These are phyloP conservation scores for Lacerta bilineata DNA, from an alignment of 2,797 vertebrate species.

Conservation along the genomic window DNA sequence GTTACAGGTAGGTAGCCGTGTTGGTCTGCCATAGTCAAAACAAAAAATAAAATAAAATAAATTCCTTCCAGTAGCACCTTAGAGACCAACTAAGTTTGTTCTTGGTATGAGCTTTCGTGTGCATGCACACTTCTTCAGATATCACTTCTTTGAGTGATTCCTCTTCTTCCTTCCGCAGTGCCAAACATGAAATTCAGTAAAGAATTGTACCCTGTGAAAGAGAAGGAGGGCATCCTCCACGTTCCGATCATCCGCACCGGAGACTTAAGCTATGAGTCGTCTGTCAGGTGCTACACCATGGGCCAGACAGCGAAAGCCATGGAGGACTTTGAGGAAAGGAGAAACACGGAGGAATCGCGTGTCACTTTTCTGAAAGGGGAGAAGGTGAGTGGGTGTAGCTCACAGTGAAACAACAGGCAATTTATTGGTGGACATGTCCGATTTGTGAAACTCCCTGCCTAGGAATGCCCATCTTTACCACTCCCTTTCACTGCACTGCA, in stretches of 20 bases:
- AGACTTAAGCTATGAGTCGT: slow-evolving; percentile 93
- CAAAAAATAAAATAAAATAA: too few species aligned
- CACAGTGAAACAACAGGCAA: neutral
- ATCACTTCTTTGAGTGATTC: neutral
- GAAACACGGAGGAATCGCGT: slow-evolving; percentile 88
- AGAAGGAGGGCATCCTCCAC: slow-evolving; percentile 87
- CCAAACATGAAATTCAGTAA: slow-evolving; percentile 98
- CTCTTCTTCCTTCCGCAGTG: slow-evolving; percentile 79
- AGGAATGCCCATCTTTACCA: neutral
- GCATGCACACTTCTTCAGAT: too few species aligned
- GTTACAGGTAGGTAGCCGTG: too few species aligned
- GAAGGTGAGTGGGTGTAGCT: slow-evolving; percentile 82
- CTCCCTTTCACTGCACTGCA: too few species aligned
- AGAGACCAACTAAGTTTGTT: too few species aligned
- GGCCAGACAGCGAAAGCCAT: slow-evolving; percentile 89
- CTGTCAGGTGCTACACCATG: slow-evolving; percentile 91
- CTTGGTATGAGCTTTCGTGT: too few species aligned
- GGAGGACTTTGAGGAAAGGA: slow-evolving; percentile 94
- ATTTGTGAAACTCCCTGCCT: neutral
- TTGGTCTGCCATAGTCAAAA: too few species aligned
- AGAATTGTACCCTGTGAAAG: slow-evolving; percentile 86
- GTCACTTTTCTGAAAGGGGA: slow-evolving; percentile 94
- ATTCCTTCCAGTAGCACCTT: too few species aligned
- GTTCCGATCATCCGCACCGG: slow-evolving; percentile 89
- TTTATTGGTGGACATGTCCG: neutral